These are phyloP conservation scores for Drosophila murphyi DNA, from an alignment of 1,140 invertebrate genomes.

Conservation along the genomic window DNA sequence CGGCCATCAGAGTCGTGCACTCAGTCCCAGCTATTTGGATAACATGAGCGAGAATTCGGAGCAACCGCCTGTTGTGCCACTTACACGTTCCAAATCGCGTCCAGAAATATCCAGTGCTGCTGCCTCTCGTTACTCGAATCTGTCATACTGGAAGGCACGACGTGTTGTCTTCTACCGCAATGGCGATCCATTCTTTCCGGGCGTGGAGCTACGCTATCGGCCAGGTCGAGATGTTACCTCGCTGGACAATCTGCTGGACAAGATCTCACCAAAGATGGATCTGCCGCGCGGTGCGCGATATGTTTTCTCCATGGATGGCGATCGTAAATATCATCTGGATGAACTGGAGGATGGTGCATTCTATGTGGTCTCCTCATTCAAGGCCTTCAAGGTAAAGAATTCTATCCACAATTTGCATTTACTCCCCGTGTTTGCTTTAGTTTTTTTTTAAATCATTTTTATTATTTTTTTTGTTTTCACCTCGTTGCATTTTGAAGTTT, in stretches of 20 bases:
- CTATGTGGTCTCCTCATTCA: slow-evolving; percentile 96
- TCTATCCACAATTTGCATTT: slow-evolving; percentile 33
- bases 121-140: slow-evolving; percentile 89
- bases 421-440: slow-evolving; percentile 11
- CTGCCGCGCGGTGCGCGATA: slow-evolving; percentile 93
- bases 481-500: slow-evolving; percentile 54
- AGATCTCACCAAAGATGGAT: slow-evolving; percentile 92
- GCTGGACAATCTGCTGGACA: slow-evolving; percentile 93
- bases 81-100: slow-evolving; percentile 81
- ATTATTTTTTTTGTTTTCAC: slow-evolving; percentile 27
- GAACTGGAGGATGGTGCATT: slow-evolving; percentile 95
- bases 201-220: slow-evolving; percentile 94
- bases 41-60: slow-evolving; percentile 84
- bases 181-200: slow-evolving; percentile 96
- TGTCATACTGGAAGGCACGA: slow-evolving; percentile 93
- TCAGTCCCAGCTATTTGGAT: slow-evolving; percentile 75
- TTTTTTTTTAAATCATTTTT: slow-evolving; percentile 17
- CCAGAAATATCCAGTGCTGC: slow-evolving; percentile 84
- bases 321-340: slow-evolving; percentile 92
- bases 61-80: slow-evolving; percentile 79
- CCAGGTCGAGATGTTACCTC: slow-evolving; percentile 94
- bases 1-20: slow-evolving; percentile 68
- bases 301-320: slow-evolving; percentile 95
- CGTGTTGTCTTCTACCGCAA: slow-evolving; percentile 96
- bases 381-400: slow-evolving; percentile 93